phyloP scores from a whole-genome alignment of 1,140 invertebrate genomes.

The Magallana gigas region DNA sequence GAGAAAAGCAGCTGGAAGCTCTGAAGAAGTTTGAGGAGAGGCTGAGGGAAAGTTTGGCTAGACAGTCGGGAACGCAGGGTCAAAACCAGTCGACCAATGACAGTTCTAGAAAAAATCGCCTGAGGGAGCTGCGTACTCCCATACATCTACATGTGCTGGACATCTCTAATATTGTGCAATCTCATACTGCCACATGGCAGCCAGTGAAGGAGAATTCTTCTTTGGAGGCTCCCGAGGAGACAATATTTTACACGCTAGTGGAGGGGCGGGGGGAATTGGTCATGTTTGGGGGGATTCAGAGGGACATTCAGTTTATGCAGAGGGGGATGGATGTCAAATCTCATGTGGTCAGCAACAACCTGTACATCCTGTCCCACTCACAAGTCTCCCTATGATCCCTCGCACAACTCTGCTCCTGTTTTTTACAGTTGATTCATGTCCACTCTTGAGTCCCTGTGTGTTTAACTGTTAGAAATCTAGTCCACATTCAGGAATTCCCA shows the following conservation, averaged over 20 bases:
- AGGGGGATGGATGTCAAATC: conserved; percentile 66
- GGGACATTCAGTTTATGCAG: conserved; percentile 72
- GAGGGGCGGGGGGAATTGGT: conserved; percentile 94
- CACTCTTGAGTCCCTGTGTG: no score
- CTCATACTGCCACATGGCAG: conserved; percentile 86
- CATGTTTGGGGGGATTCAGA: conserved; percentile 92
- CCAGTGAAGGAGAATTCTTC: conserved; percentile 81
- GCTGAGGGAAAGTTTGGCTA: conserved; percentile 74
- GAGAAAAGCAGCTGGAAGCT: conserved; percentile 83
- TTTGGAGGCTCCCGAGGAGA: conserved; percentile 86
- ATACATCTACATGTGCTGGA: conserved; percentile 93
- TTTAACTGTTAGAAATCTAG: no score
- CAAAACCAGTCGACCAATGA: conserved; percentile 6
- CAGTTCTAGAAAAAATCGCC: not conserved
- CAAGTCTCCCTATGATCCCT: conserved; percentile 6
- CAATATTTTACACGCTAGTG: conserved; percentile 93
- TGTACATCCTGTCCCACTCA: conserved; percentile 60
- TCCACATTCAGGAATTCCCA: no score
- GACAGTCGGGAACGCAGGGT: conserved; percentile 52
- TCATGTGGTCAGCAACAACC: conserved; percentile 68
- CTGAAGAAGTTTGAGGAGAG: conserved; percentile 83
- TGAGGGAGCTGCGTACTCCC: conserved; percentile 72
- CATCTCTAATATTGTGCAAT: conserved; percentile 85
- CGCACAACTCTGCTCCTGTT: not conserved
- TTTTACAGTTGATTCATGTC: not conserved